Evolutionary conservation across 1,140 invertebrate genomes (phyloP), one percentile per base, ranked within the genome.

Genomic region (Tribolium madens): DNA sequence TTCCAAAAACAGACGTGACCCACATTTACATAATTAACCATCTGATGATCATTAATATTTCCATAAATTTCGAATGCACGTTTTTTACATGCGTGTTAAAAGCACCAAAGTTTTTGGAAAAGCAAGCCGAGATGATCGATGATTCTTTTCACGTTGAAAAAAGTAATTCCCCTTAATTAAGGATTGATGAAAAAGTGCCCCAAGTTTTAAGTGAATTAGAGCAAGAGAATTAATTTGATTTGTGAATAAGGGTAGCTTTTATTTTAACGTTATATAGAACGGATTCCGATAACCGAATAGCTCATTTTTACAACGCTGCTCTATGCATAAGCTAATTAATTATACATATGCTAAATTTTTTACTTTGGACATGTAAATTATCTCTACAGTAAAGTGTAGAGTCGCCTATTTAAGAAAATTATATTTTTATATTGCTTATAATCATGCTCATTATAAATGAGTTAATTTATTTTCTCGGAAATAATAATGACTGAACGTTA

Each of bases 211-310:
- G 52, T 57, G 52, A 57, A 57, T 21, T 57, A 57, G 52, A 57
- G 52, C 17, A 10, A 26, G 52, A 57, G 52, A 57, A 57, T 57
- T 57, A 57, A 57, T 57, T 57, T 57, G 52, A 57, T 57, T 57
- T 57, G 52, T 26, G 52, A 57, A 57, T 57, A 57, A 17, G 52
- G 52, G 52, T 21, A 21, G 17, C 17, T 18, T 57, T 57, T 57
- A 18, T 18, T 57, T 57, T 57, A 57, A 3, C 18, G 18, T 21
- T 21, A 21, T n/a, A 21, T 21, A 21, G 18, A 21, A 21, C 18
- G 5, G 36, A 42, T 10, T 1, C 36, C 36, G 36, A 9, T 42
- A 42, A 42, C 36, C 48, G 3, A 14, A 15, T 14, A n/a, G 5
- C 48, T 50, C 12, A 13, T 0, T 57, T 52, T 15, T 2, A 26